phyloP scores from a whole-genome alignment of 2,888 invertebrate genomes.

The Girardia tigrina region DNA sequence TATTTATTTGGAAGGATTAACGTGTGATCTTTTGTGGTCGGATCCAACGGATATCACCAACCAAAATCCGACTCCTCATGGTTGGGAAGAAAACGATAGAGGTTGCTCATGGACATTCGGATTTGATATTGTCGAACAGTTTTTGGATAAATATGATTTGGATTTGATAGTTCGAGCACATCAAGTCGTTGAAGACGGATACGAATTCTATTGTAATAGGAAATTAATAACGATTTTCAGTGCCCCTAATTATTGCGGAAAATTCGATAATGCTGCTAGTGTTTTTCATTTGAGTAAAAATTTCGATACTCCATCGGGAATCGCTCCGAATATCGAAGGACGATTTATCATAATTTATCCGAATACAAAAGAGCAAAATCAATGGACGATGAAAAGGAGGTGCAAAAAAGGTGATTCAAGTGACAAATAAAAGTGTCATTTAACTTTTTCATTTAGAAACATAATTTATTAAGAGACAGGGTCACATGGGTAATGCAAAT shows the following conservation, averaged over 20 bases:
- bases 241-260: conserved; percentile 28
- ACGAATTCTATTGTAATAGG: conserved; percentile 29
- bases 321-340: too few species aligned
- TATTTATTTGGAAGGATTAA: conserved; percentile 26
- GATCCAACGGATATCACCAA: conserved; percentile 32
- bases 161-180: conserved; percentile 31
- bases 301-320: too few species aligned
- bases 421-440: too few species aligned
- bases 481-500: too few species aligned
- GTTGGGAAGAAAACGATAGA: conserved; percentile 26
- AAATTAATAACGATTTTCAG: conserved; percentile 28
- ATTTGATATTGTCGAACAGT: conserved; percentile 29
- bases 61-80: background rate
- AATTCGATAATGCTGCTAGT: conserved; percentile 33
- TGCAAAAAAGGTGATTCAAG: too few species aligned
- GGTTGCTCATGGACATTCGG: conserved; percentile 31
- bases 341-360: too few species aligned
- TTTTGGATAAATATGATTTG: conserved; percentile 29
- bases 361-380: too few species aligned
- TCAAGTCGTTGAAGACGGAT: conserved; percentile 35
- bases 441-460: too few species aligned
- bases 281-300: conserved; percentile 13
- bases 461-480: too few species aligned
- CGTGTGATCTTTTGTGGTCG: conserved; percentile 32
- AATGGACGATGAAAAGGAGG: too few species aligned